A percentile compares a stretch with the other conserved stretches of the same genome.
Conservation (phyloP, 2,888 invertebrate species). For the Nymphalis c-album region DNA sequence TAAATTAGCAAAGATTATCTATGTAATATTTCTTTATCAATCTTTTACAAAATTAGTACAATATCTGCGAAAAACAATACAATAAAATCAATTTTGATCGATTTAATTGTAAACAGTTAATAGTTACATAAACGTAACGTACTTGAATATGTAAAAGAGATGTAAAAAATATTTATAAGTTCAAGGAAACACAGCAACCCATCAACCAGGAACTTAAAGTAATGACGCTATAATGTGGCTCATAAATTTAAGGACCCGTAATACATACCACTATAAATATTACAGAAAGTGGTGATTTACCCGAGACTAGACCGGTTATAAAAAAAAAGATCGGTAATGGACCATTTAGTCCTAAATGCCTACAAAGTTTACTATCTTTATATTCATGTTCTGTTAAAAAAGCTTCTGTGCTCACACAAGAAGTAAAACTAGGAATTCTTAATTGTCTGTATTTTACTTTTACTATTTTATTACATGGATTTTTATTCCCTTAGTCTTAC, state of each 20-base stretch:
- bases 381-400: not conserved
- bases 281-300: conserved; percentile 65
- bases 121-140: not conserved
- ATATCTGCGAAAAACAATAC: not conserved
- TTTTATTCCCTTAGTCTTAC: too few species aligned
- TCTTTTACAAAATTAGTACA: not conserved
- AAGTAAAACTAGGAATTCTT: not conserved
- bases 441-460: too few species aligned
- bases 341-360: conserved; percentile 49
- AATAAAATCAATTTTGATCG: not conserved
- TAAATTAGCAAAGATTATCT: too few species aligned
- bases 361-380: conserved; percentile 30
- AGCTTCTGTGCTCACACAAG: not conserved
- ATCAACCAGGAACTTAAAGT: conserved; percentile 43
- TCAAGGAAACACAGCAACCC: conserved; percentile 30
- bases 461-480: too few species aligned
- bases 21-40: too few species aligned
- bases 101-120: not conserved
- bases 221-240: conserved; percentile 54
- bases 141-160: not conserved
- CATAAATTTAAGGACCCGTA: conserved; percentile 61
- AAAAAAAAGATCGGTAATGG: conserved; percentile 53
- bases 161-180: conserved; percentile 7
- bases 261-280: conserved; percentile 61
- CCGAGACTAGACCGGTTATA: conserved; percentile 45